Evolutionary conservation across 2,888 invertebrate species (phyloP).

Genomic region (Autographa pulchrina): DNA sequence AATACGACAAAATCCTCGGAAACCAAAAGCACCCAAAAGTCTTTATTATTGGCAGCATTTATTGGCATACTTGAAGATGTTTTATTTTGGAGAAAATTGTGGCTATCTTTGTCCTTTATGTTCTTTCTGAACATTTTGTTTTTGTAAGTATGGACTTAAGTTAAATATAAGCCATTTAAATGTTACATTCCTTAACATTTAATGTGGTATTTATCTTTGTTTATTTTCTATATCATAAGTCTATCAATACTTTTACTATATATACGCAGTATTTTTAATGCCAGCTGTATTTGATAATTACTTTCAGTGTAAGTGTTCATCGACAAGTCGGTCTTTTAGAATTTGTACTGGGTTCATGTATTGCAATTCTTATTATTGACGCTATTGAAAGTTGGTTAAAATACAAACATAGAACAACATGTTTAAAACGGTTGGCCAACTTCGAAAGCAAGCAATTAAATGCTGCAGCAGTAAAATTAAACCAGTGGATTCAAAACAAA

Average conservation of each 20-base stretch:
- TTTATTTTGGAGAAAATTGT: conserved; percentile 83
- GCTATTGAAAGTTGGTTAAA: conserved; percentile 84
- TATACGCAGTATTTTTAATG: background rate
- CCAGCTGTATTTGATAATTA: conserved; percentile 23
- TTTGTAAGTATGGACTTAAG: conserved; percentile 73
- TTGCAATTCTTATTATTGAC: conserved; percentile 73
- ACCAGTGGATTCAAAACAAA: conserved; percentile 69
- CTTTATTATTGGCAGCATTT: conserved; percentile 72
- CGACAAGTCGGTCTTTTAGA: conserved; percentile 76
- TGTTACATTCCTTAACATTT: background rate
- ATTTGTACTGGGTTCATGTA: conserved; percentile 70
- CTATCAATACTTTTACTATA: background rate
- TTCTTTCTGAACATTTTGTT: conserved; percentile 74
- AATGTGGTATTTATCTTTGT: background rate
- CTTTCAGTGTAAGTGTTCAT: conserved; percentile 77
- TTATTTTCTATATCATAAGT: background rate
- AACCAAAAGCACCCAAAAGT: conserved; percentile 69
- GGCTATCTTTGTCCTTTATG: conserved; percentile 79
- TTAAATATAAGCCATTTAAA: background rate
- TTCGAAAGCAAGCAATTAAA: conserved; percentile 71
- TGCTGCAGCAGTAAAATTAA: conserved; percentile 57
- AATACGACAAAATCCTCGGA: conserved; percentile 68
- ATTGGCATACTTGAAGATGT: conserved; percentile 81
- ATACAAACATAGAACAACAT: conserved; percentile 82
- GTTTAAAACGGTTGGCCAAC: conserved; percentile 74